These are phyloP conservation scores for Meloidogyne exigua DNA, from an alignment of 1,140 invertebrate genomes.

Conservation along the genomic window DNA sequence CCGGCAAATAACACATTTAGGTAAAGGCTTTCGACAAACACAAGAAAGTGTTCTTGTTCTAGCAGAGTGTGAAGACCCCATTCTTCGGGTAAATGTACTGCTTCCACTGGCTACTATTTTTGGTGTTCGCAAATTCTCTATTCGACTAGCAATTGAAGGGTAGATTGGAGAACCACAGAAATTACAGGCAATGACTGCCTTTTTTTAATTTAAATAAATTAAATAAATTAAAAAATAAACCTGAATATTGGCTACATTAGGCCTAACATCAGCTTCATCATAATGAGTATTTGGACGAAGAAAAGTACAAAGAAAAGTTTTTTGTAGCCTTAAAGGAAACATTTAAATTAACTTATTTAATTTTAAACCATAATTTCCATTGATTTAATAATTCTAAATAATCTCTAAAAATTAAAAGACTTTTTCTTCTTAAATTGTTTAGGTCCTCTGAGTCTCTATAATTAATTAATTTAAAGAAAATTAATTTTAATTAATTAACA, in stretches of 20 bases:
- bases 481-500: no score
- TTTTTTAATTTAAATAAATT: neutral
- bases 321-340: constrained; percentile 26
- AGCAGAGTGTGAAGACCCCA: constrained; percentile 24
- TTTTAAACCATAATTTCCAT: constrained; percentile 14
- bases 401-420: constrained; percentile 41
- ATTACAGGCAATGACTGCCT: constrained; percentile 47
- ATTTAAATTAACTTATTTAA: constrained; percentile 15
- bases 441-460: constrained; percentile 35
- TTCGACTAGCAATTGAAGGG: constrained; percentile 37
- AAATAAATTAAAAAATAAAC: constrained; percentile 7
- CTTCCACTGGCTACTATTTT: neutral
- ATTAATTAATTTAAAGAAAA: constrained; percentile 32
- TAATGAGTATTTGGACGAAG: constrained; percentile 21
- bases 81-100: constrained; percentile 4
- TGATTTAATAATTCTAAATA: constrained; percentile 38
- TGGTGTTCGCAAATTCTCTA: constrained; percentile 32
- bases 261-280: constrained; percentile 6
- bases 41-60: constrained; percentile 18
- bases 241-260: constrained; percentile 14
- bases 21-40: constrained; percentile 34
- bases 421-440: constrained; percentile 28
- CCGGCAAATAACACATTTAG: constrained; percentile 41
- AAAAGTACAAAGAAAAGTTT: constrained; percentile 33
- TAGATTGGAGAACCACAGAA: constrained; percentile 50